phyloP scores from a whole-genome alignment of 2,113 vertebrate species.

The Elachura formosa region DNA sequence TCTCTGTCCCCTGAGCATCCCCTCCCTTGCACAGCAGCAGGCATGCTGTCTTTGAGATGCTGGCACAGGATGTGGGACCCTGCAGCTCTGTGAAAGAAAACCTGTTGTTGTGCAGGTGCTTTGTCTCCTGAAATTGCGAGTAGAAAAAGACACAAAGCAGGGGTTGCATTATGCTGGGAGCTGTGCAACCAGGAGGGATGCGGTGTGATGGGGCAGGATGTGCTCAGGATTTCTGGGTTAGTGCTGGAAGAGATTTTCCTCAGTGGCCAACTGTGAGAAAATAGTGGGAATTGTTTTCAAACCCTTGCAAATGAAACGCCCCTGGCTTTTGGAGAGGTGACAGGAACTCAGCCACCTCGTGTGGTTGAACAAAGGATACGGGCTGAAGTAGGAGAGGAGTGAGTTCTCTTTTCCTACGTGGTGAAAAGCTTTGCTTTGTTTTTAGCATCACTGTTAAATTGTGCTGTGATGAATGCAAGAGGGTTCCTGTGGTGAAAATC shows the following conservation, averaged over 20 bases:
- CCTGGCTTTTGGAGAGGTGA: not conserved
- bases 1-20: not conserved
- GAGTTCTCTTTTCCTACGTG: not conserved
- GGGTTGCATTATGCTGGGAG: not conserved
- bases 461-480: not conserved
- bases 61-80: not conserved
- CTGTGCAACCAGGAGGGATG: fast-evolving
- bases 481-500: not conserved
- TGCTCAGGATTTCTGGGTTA: not conserved
- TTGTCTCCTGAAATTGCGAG: not conserved
- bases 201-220: not conserved
- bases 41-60: not conserved
- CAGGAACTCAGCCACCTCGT: not conserved
- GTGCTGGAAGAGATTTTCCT: not conserved
- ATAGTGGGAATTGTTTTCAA: not conserved
- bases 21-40: not conserved
- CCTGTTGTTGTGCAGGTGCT: not conserved
- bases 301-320: not conserved
- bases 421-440: not conserved
- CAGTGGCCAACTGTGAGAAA: not conserved
- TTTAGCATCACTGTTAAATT: not conserved
- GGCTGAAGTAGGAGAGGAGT: not conserved
- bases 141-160: fast-evolving
- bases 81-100: not conserved
- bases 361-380: fast-evolving